Base-by-base conservation (phyloP, 2,797 vertebrate species). In the Apogon hyalosoma region DNA sequence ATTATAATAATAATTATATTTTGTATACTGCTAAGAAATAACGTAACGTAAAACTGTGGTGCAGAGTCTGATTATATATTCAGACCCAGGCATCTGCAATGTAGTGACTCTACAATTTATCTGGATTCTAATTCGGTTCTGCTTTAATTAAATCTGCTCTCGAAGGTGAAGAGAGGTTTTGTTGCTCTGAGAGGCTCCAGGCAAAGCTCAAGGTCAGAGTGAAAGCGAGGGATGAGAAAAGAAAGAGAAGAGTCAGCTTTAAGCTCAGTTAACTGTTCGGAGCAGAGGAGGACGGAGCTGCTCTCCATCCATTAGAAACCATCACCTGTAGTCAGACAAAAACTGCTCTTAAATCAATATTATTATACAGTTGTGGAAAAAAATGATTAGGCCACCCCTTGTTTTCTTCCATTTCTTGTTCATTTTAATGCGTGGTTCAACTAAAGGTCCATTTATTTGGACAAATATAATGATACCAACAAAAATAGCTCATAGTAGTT, bases 171-270 rank as follows among this genome's bases (percentile, higher is more conserved):
- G 46, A 14, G 42, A 56, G 19, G 15, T 70, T 45, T 10, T 51
- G 47, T 18, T 48, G 40, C 58, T 71, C 47, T 56, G 40, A 74
- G 56, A 64, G 49, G 28, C 49, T 74, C 45, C n/a, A 39, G 73
- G 54, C 3, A 24, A 57, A 1, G 18, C 66, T 79, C 70, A 86
- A 84, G 73, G 82, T 85, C 80, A 81, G 1, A 53, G 47, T 54
- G 41, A 48, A 8, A 46, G 15, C 12, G 10, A 50, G 31, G 52
- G 16, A 41, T 9, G 39, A 42, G 19, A 21, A 41, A 42, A 56
- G 28, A 31, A 31, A 31, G 28, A 31, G 28, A 7, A 21, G 19
- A 21, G 19, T 21, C 19, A 31, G 28, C 7, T 31, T 31, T 31
- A 7, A 63, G 53, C 2, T 68, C 54, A 38, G n/a, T 33, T 63